phyloP scores from a whole-genome alignment of 1,140 invertebrate genomes.

The Diabrotica virgifera region DNA sequence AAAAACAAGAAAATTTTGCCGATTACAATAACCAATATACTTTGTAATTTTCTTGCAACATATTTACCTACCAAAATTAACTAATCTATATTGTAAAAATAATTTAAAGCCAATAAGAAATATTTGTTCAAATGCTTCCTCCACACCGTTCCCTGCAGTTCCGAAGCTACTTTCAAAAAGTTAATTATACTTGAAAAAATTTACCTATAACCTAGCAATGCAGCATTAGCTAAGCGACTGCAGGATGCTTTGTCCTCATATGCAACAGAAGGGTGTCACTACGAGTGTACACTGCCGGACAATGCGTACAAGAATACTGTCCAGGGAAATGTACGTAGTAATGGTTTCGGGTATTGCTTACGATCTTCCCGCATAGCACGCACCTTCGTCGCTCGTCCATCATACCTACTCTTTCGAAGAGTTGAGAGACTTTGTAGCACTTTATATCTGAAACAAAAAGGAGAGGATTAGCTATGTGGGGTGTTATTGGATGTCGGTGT shows the following conservation, averaged over 20 bases:
- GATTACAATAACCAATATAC: too few relatives aligned
- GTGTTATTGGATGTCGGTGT: background rate
- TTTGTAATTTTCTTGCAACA: too few relatives aligned
- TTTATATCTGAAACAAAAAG: conserved; percentile 63
- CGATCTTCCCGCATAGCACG: conserved; percentile 64
- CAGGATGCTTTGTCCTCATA: conserved; percentile 62
- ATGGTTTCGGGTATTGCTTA: conserved; percentile 65
- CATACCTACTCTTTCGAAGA: conserved; percentile 62
- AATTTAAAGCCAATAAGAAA: too few relatives aligned
- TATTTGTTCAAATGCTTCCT: too few relatives aligned
- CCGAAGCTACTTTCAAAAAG: background rate
- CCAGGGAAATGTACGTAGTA: conserved; percentile 67
- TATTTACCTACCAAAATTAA: too few relatives aligned
- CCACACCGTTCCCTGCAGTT: background rate
- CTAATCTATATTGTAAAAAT: too few relatives aligned
- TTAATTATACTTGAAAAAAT: conserved; percentile 8
- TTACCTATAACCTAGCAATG: conserved; percentile 16
- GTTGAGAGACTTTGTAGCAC: conserved; percentile 64
- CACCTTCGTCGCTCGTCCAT: conserved; percentile 62
- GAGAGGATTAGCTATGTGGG: conserved; percentile 1
- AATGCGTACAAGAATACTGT: conserved; percentile 61
- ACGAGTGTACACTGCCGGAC: conserved; percentile 62
- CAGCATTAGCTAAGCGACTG: conserved; percentile 43
- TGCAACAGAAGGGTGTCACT: conserved; percentile 63
- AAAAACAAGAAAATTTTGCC: too few relatives aligned